Evolutionary conservation across 1,140 invertebrate genomes (phyloP), one percentile per base, ranked within the genome.

Genomic region (Drosophila carrolli): DNA sequence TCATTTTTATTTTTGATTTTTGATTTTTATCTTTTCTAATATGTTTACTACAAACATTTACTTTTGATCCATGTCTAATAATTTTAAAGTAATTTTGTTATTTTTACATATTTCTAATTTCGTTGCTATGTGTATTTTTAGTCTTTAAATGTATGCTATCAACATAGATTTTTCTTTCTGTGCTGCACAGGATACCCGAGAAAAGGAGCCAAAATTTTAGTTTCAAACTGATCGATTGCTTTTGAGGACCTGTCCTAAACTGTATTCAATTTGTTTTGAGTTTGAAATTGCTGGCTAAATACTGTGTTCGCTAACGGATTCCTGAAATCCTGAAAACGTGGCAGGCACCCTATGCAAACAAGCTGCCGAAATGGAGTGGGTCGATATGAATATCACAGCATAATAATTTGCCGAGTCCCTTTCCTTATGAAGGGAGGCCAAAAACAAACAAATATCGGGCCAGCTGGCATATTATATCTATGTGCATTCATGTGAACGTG

Each of bases 331-430:
- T 19, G 48, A 43, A 80, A 80, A 54, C 53, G 32, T 75, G 61
- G 43, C 41, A 63, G 78, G 67, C 74, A 59, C 4, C 47, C 16
- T 40, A 38, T 14, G 27, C 57, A 47, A 63, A 66, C 75, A 82
- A 47, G 47, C 41, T 29, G 35, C 47, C 47, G 55, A 41, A 59
- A 13, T 32, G 58, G 48, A 67, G 65, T 75, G 62, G 55, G 37
- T 50, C 47, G 10, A 67, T 51, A 81, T 78, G 72, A 82, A 82
- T 82, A 82, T 82, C 74, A 74, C 67, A 78, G 75, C 58, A 83
- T 83, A 75, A 83, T 83, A 83, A 83, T 83, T 83, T 79, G 81
- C 63, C 51, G 65, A 83, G 65, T 83, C 53, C 47, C 60, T 71
- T 51, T 60, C 38, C 66, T 47, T 62, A 58, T 47, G 46, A 46